Evolutionary conservation across 2,888 invertebrate species (phyloP), one percentile per base, ranked within the genome.

Genomic region (Lasioglossum oenotherae): DNA sequence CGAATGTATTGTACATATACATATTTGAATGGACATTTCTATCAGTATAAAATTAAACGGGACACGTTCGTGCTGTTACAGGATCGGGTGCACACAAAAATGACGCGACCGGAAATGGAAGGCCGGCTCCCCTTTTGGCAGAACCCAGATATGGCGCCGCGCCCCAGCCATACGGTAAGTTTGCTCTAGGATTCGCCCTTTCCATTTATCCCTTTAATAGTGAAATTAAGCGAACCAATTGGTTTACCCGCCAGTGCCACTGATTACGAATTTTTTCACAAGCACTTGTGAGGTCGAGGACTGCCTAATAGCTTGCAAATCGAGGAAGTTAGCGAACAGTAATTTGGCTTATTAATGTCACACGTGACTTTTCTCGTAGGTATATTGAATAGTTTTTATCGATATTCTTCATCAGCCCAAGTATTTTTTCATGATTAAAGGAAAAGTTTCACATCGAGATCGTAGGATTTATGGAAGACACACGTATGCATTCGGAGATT

Each of bases 161-260:
- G 93, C 98, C 98, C 89, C 98, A 98, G 95, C 98, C 98, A 88
- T 98, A 98, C 96, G 98, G 98, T 98, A 96, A 98, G 98, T 98
- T 89, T 81, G 71, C 74, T 38, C 31, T 38, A 14, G 49, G 69
- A 38, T 73, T 49, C 69, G 44, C 31, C 60, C 74, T 53, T 73
- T 23, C 41, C 27, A 64, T 79, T 57, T 53, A 27, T 74, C 80
- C 31, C 75, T 81, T 87, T 86, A 80, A 87, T 86, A 82, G 88
- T 60, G 60, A 77, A 90, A 88, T 90, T 87, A 87, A 87, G 79
- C 77, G 67, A 12, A 60, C 46, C 60, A 64, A 84, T 81, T 35
- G 71, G 31, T 75, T 73, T 6, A 38, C 38, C 53, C 41, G 27
- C 75, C 79, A 8, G 1, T 53, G 23, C 38, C 49, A 74, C 31